Percentiles rank a stretch among this genome's conserved stretches.
phyloP scores from a whole-genome alignment of 1,140 invertebrate genomes.

The Oedothorax gibbosus region DNA sequence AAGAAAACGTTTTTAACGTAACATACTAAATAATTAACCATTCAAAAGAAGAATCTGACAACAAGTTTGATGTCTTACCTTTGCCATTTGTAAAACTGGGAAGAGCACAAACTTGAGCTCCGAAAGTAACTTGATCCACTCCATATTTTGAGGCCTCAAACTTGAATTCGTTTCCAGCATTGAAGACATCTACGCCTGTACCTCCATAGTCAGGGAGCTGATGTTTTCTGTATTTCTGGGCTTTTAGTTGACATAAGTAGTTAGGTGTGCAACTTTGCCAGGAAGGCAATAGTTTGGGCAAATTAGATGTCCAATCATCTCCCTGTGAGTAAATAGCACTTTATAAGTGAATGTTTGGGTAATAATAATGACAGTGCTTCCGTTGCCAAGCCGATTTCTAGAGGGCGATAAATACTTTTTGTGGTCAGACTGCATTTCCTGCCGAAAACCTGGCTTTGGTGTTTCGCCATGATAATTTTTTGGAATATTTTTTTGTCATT shows the following conservation, averaged over 20 bases:
- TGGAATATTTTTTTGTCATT: no score
- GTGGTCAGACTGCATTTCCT: no score
- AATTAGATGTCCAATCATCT: background rate
- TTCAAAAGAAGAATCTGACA: background rate
- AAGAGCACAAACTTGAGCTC: conserved; percentile 11
- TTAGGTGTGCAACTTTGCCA: background rate
- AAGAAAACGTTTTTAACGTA: no score
- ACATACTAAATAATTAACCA: no score
- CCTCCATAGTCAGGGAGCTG: conserved; percentile 18
- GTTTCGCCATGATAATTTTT: no score
- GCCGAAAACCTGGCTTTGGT: no score
- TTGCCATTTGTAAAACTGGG: conserved; percentile 9
- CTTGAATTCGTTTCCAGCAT: no score
- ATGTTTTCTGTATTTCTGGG: background rate
- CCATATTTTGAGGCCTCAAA: background rate
- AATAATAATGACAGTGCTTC: background rate
- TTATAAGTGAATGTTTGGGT: background rate
- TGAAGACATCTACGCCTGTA: conserved; percentile 10
- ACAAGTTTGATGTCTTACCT: conserved; percentile 1
- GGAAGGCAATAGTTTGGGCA: conserved; percentile 13
- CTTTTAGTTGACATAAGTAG: background rate
- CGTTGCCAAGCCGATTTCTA: background rate
- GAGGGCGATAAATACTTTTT: background rate
- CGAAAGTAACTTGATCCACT: background rate
- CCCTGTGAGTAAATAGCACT: background rate